Evolutionary conservation across 2,113 vertebrate genomes (phyloP).

Genomic region (Probosciger aterrimus): DNA sequence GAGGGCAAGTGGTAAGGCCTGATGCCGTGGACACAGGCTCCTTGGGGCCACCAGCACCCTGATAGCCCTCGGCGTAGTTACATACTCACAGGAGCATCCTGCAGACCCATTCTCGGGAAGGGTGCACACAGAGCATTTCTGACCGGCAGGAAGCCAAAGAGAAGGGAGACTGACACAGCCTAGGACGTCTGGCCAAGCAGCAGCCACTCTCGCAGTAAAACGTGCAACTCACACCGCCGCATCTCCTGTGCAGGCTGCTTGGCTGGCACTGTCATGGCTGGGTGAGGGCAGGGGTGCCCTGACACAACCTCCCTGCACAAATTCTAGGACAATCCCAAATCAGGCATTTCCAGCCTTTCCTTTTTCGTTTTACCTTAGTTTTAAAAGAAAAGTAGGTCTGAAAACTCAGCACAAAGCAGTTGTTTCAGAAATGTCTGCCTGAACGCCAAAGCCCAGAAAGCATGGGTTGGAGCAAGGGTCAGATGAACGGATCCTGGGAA

Average conservation of each 20-base stretch:
- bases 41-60: neutral
- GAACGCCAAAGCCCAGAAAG: neutral
- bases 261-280: neutral
- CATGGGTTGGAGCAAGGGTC: neutral
- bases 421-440: neutral
- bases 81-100: rapidly evolving
- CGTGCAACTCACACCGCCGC: rapidly evolving
- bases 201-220: rapidly evolving
- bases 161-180: neutral
- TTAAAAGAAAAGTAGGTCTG: neutral
- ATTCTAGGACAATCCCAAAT: neutral
- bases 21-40: neutral
- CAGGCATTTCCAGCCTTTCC: neutral
- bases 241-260: neutral
- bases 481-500: rapidly evolving
- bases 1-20: neutral
- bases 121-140: neutral
- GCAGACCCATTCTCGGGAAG: rapidly evolving
- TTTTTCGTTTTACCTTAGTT: neutral
- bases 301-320: neutral
- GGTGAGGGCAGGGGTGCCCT: neutral
- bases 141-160: neutral
- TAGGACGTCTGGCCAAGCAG: neutral
- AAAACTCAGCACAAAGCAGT: neutral
- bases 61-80: neutral